phyloP scores from a whole-genome alignment of 2,888 invertebrate species.

The Physocephala rufipes region DNA sequence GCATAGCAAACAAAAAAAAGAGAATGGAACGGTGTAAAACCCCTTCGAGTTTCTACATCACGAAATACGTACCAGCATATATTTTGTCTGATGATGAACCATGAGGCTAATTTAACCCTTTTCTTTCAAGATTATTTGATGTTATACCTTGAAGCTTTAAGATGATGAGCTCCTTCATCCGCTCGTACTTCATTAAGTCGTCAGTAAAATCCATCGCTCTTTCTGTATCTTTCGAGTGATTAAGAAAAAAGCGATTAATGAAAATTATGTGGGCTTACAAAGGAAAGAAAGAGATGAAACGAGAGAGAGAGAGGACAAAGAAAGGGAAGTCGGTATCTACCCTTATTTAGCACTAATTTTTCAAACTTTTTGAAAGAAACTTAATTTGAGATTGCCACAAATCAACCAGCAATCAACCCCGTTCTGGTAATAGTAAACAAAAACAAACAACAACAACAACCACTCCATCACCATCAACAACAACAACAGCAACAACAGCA shows the following conservation, averaged over 20 bases:
- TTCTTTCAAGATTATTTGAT: conserved; percentile 43
- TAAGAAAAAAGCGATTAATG: background rate
- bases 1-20: too few relatives aligned
- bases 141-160: conserved; percentile 28
- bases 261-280: conserved; percentile 19
- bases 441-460: conserved; percentile 5
- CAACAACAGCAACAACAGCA: too few relatives aligned
- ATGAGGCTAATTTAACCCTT: conserved; percentile 46
- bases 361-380: conserved; percentile 8
- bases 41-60: too few relatives aligned
- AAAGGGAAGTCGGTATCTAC: too few relatives aligned
- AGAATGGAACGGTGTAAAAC: too few relatives aligned
- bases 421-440: too few relatives aligned
- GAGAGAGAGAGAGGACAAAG: too few relatives aligned
- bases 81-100: conserved; percentile 9
- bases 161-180: conserved; percentile 19
- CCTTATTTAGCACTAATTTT: conserved; percentile 24
- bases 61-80: conserved; percentile 13
- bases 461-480: background rate
- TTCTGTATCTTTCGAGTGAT: too few relatives aligned
- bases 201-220: too few relatives aligned
- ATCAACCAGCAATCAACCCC: conserved; percentile 24
- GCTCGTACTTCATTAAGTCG: background rate
- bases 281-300: background rate
- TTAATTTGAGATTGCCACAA: conserved; percentile 26